Conservation (phyloP, 2,113 vertebrate species). For the Spheniscus mendiculus region DNA sequence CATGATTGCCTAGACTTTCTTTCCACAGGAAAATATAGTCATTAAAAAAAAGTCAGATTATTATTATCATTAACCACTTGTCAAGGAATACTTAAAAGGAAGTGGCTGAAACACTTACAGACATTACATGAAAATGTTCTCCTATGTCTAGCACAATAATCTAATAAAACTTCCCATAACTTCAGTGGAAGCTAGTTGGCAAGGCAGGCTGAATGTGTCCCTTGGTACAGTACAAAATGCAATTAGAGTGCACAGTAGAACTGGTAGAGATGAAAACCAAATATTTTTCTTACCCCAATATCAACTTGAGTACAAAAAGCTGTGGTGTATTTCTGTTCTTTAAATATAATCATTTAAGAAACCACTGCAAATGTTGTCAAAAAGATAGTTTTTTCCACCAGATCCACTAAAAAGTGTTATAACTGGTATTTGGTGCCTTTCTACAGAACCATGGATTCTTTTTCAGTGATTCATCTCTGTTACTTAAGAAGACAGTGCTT, state of each 20-base stretch:
- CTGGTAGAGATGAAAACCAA: neutral
- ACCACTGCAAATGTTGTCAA: neutral
- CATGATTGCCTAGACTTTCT: neutral
- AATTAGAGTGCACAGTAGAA: neutral
- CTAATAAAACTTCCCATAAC: neutral
- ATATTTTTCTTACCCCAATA: neutral
- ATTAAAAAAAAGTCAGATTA: neutral
- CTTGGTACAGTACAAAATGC: neutral
- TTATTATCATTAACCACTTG: neutral
- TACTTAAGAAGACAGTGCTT: neutral
- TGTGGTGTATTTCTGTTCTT: neutral
- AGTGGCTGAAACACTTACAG: neutral
- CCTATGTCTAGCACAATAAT: neutral
- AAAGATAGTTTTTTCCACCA: neutral
- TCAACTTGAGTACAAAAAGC: neutral
- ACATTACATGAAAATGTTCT: neutral
- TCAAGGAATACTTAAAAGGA: neutral
- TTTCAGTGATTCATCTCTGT: neutral
- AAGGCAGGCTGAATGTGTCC: neutral
- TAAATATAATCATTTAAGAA: neutral
- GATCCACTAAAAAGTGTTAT: neutral
- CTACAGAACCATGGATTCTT: neutral
- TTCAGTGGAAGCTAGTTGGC: neutral
- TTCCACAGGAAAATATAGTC: neutral
- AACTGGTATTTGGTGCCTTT: neutral